A percentile compares a stretch with the other conserved stretches of the same genome.
Conservation (phyloP, 2,888 invertebrate genomes). For the Craniophora ligustri region DNA sequence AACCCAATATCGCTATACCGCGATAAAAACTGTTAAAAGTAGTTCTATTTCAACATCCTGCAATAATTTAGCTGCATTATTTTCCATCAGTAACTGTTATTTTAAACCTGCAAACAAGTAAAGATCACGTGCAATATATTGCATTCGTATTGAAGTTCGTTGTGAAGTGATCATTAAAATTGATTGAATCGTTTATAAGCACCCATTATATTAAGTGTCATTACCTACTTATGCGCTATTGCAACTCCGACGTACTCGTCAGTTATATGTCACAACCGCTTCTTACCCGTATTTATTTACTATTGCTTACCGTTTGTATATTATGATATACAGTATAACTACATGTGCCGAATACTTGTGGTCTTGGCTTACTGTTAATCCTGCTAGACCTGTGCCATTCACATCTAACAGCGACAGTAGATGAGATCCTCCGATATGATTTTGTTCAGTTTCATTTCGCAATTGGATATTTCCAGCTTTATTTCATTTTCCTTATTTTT, state of each 20-base stretch:
- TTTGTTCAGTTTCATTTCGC: too few relatives aligned
- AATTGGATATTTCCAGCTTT: too few relatives aligned
- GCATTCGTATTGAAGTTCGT: constrained; percentile 29
- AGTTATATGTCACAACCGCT: constrained; percentile 30
- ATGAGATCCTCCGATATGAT: too few relatives aligned
- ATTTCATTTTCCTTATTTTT: too few relatives aligned
- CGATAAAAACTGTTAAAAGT: too few relatives aligned
- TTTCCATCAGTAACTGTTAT: constrained; percentile 11
- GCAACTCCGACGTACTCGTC: constrained; percentile 20
- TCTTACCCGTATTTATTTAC: constrained; percentile 2
- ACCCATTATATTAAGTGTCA: constrained; percentile 44
- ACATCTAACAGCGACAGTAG: too few relatives aligned
- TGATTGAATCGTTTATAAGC: constrained; percentile 42
- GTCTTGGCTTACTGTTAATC: too few relatives aligned
- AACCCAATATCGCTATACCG: too few relatives aligned
- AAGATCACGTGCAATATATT: constrained; percentile 31
- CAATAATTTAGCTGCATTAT: too few relatives aligned
- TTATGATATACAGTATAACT: not conserved
- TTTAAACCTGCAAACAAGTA: constrained; percentile 17
- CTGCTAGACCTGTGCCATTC: too few relatives aligned
- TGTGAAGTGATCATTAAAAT: constrained; percentile 46
- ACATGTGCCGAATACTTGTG: not conserved
- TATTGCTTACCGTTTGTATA: constrained; percentile 6
- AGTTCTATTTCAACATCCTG: too few relatives aligned
- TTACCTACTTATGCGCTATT: constrained; percentile 47